phyloP scores from a whole-genome alignment of 1,140 invertebrate species.

The Musca vetustissima region DNA sequence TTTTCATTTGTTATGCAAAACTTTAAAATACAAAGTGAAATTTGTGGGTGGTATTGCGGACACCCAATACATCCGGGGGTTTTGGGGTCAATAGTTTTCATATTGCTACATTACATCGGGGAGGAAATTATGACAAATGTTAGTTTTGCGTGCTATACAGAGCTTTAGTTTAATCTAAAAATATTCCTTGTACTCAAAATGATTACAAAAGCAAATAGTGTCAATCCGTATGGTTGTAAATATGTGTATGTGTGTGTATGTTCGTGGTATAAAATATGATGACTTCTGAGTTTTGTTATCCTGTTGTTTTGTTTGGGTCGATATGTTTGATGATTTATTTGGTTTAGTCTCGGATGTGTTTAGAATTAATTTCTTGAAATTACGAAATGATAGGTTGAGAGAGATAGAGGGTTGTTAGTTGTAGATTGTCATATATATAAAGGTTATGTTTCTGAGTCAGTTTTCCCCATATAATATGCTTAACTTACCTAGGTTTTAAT shows the following conservation, averaged over 20 bases:
- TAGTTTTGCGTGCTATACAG: slow-evolving; percentile 5
- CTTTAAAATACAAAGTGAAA: background rate
- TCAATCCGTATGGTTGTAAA: background rate
- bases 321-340: slow-evolving; percentile 12
- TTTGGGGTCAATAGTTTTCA: no score
- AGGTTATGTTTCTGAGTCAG: no score
- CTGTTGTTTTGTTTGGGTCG: background rate
- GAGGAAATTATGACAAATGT: slow-evolving; percentile 5
- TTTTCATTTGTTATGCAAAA: background rate
- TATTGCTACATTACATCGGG: background rate
- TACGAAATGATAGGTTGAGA: no score
- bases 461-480: no score
- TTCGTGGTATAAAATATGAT: no score
- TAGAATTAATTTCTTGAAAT: slow-evolving; percentile 8
- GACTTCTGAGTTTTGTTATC: background rate
- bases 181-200: no score
- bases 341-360: slow-evolving; percentile 3
- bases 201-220: background rate
- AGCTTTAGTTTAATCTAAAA: background rate
- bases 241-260: no score
- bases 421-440: no score
- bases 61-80: no score
- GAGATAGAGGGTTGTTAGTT: no score
- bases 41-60: no score
- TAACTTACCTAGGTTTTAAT: no score